These are phyloP conservation scores for Heterodera carotae DNA, from an alignment of 1,140 invertebrate genomes.

Conservation along the genomic window DNA sequence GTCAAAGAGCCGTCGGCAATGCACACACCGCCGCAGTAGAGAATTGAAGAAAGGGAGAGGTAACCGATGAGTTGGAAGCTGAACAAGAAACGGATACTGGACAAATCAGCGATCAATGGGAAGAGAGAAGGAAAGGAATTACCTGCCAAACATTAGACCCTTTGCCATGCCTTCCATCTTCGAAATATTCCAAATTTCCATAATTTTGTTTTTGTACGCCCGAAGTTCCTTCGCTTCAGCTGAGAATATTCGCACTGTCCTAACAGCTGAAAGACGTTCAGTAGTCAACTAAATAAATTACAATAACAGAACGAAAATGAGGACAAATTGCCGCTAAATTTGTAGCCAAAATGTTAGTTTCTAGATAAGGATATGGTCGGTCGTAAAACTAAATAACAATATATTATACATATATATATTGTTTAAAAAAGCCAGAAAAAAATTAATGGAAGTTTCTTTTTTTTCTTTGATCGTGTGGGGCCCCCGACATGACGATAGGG, in stretches of 20 bases:
- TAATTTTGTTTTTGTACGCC: conserved; percentile 75
- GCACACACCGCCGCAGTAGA: conserved; percentile 89
- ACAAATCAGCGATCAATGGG: conserved; percentile 5
- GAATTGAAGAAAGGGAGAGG: conserved; percentile 82
- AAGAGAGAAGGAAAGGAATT: conserved; percentile 67
- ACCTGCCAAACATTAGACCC: conserved; percentile 87
- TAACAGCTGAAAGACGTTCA: conserved; percentile 87
- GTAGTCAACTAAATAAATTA: conserved; percentile 74
- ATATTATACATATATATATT: too few relatives aligned
- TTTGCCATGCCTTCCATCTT: conserved; percentile 84
- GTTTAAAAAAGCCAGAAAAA: too few relatives aligned
- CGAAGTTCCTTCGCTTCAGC: conserved; percentile 79
- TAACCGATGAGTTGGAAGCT: conserved; percentile 92
- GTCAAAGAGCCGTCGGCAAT: conserved; percentile 80
- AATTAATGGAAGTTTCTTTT: too few relatives aligned
- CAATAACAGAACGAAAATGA: too few relatives aligned
- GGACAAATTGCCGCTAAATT: too few relatives aligned
- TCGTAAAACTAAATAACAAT: too few relatives aligned
- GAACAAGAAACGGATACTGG: conserved; percentile 49
- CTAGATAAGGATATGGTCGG: too few relatives aligned
- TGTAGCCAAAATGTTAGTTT: too few relatives aligned
- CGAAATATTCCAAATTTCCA: conserved; percentile 77
- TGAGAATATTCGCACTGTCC: conserved; percentile 88
- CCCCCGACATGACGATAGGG: too few relatives aligned
- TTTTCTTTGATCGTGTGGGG: too few relatives aligned